These are phyloP conservation scores for Timandra comae DNA, from an alignment of 2,888 invertebrate genomes.

Conservation along the genomic window DNA sequence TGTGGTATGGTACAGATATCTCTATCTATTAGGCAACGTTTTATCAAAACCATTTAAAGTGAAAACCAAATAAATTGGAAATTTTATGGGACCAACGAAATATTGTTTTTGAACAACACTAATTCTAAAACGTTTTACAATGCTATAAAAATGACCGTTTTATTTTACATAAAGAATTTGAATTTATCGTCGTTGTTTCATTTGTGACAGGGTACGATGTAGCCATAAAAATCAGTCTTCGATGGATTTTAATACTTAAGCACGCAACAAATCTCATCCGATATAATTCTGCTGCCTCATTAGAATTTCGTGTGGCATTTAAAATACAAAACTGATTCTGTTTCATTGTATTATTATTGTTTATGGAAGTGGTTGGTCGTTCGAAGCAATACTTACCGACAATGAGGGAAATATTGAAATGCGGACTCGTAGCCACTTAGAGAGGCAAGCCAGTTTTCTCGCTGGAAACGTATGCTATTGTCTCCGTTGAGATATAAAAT, in stretches of 20 bases:
- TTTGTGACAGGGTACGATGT: conserved; percentile 43
- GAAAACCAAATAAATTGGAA: conserved; percentile 39
- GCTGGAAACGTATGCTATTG: conserved; percentile 72
- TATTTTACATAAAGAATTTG: conserved; percentile 52
- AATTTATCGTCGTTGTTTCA: conserved; percentile 60
- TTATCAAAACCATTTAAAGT: conserved; percentile 20
- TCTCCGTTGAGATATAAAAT: conserved; percentile 73
- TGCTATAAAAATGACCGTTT: conserved; percentile 50
- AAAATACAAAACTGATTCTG: background rate
- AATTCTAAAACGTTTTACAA: conserved; percentile 49
- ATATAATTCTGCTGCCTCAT: conserved; percentile 29
- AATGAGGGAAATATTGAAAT: conserved; percentile 51
- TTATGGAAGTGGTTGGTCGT: conserved; percentile 39
- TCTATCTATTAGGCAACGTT: conserved; percentile 1
- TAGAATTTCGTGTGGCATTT: conserved; percentile 27
- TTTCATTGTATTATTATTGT: conserved; percentile 21
- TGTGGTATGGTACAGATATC: conserved; percentile 3
- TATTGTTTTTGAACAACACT: conserved; percentile 46
- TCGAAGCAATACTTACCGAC: conserved; percentile 30
- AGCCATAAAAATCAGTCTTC: conserved; percentile 44
- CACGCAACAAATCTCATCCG: conserved; percentile 31
- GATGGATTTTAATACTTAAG: conserved; percentile 35
- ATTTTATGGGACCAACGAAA: conserved; percentile 42
- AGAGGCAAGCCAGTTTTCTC: conserved; percentile 56
- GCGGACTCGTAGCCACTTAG: conserved; percentile 54